Base-by-base conservation (phyloP, 2,888 invertebrate genomes). In the Xylota segnis region DNA sequence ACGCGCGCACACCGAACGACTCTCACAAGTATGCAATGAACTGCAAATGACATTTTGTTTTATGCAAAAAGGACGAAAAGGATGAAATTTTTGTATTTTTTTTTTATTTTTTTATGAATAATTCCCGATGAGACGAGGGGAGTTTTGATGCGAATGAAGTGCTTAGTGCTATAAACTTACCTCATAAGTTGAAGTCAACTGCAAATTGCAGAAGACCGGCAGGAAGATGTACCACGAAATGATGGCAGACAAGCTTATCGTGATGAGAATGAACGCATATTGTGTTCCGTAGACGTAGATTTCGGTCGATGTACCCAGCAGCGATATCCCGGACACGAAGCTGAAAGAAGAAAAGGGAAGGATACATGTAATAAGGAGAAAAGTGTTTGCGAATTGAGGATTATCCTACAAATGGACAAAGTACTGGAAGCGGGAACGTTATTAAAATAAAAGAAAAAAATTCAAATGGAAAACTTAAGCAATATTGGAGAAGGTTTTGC, bases 261-360 rank as follows among this genome's bases (percentile, higher is more conserved):
- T 90, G 27, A 91, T 70, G 10, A 91, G 88, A n/a, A 94, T 93
- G 90, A 94, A 96, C 7, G 94, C 91, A 90, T 96, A 97, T 77
- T 95, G 94, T 5, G 95, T 95, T 0, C 97, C 97, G 89, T 96
- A 96, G 7, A 96, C 93, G 89, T 96, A 96, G 59, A 96, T 93
- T 90, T 96, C 96, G 0, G 96, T 96, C 0, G 96, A 96, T 4
- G 94, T 96, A 0, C 96, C 96, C 88, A 96, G 92, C 45, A 96
- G 92, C 0, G 96, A 95, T 88, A 96, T 96, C 2, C 96, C 96
- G 88, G 96, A 96, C 90, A 96, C 94, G 88, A 94, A 95, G 91
- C 96, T 95, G 70, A 9, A 87, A 88, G 75, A 54, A 18, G 77
- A 77, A 68, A 10, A 34, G 43, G 18, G 63, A 59, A 10, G 5